Evolutionary conservation across 2,888 invertebrate genomes (phyloP).

Genomic region (Orthosia gothica): DNA sequence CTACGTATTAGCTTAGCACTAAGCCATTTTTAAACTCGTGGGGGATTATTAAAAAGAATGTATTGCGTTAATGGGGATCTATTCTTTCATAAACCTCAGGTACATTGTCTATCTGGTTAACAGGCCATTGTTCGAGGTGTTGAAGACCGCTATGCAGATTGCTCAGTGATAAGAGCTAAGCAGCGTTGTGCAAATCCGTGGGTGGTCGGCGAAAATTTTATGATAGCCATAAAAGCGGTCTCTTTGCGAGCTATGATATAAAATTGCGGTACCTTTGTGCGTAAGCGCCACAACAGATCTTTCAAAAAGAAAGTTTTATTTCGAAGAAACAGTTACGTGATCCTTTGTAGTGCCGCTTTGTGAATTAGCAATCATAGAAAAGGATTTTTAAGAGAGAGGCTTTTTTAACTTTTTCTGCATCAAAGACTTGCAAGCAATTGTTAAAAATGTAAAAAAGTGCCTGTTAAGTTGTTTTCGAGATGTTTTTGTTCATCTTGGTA

Average conservation of each 20-base stretch:
- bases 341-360: constrained; percentile 66
- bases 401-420: constrained; percentile 24
- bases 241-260: constrained; percentile 83
- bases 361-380: constrained; percentile 71
- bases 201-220: constrained; percentile 81
- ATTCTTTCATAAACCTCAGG: constrained; percentile 54
- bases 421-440: constrained; percentile 13
- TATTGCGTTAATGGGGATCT: constrained; percentile 14
- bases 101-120: constrained; percentile 57
- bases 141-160: constrained; percentile 72
- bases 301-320: constrained; percentile 86
- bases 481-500: background rate
- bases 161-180: constrained; percentile 77
- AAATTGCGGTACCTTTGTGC: constrained; percentile 84
- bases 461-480: background rate
- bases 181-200: constrained; percentile 82
- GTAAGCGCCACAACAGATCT: constrained; percentile 77
- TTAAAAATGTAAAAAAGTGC: background rate
- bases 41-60: constrained; percentile 24
- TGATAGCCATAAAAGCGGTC: constrained; percentile 81
- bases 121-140: constrained; percentile 68
- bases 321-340: constrained; percentile 80
- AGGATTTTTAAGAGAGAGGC: constrained; percentile 61
- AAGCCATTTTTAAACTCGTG: constrained; percentile 29
- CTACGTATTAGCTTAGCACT: constrained; percentile 2